phyloP scores from a whole-genome alignment of 1,140 invertebrate species.

The Drosophila arawakana region DNA sequence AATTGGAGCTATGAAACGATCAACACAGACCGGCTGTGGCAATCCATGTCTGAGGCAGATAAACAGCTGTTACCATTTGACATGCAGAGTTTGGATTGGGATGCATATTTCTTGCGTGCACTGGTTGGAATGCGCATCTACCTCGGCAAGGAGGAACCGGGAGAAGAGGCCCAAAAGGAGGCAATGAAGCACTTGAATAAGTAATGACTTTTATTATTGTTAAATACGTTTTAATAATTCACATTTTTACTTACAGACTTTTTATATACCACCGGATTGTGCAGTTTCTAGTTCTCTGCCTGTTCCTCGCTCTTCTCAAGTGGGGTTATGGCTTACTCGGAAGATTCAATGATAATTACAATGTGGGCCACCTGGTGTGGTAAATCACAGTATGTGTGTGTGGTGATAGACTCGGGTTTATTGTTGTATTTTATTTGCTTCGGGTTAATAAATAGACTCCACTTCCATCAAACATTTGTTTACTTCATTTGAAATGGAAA shows the following conservation, averaged over 20 bases:
- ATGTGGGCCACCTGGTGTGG: no score
- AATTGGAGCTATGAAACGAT: slow-evolving; percentile 89
- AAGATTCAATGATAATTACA: no score
- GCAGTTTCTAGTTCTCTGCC: slow-evolving; percentile 2
- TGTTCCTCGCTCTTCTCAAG: not conserved
- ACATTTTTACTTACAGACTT: slow-evolving; percentile 11
- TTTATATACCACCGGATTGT: slow-evolving; percentile 3
- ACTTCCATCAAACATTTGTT: no score
- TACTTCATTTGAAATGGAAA: no score
- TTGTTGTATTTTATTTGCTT: no score
- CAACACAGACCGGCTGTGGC: slow-evolving; percentile 87
- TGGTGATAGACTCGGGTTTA: no score
- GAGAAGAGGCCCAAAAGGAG: slow-evolving; percentile 85
- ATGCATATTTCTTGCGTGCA: slow-evolving; percentile 86
- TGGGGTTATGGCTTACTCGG: not conserved
- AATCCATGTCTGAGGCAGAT: slow-evolving; percentile 87
- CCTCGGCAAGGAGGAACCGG: slow-evolving; percentile 88
- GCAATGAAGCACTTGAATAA: not conserved
- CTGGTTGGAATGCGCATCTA: slow-evolving; percentile 88
- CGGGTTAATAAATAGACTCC: no score
- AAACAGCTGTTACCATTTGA: slow-evolving; percentile 88
- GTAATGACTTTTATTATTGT: not conserved
- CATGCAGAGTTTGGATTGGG: slow-evolving; percentile 88
- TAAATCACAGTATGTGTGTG: no score
- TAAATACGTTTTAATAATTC: not conserved